Conservation (phyloP, 2,888 invertebrate species). For the Pristionchus exspectatus region DNA sequence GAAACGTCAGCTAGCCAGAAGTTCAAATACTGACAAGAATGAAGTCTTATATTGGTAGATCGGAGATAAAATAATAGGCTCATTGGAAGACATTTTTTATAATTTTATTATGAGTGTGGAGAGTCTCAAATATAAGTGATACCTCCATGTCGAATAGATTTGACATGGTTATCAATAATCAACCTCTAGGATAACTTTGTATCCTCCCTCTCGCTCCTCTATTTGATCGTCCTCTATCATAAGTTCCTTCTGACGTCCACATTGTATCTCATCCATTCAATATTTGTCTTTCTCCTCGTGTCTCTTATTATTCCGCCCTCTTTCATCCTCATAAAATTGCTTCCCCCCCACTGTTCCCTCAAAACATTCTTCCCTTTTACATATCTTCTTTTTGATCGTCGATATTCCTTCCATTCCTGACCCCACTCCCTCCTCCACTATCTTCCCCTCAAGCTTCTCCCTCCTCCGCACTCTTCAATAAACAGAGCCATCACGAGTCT, state of each 20-base stretch:
- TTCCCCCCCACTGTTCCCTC: not conserved
- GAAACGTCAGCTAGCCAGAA: not conserved
- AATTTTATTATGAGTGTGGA: too few species aligned
- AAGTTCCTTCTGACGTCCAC: constrained; percentile 18
- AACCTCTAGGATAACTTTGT: not conserved
- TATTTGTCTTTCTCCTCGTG: constrained; percentile 12
- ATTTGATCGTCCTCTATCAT: constrained; percentile 42
- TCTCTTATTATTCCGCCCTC: not conserved
- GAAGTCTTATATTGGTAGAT: too few species aligned
- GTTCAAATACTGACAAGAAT: not conserved
- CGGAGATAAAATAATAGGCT: too few species aligned
- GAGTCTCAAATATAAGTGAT: too few species aligned
- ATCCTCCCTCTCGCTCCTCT: constrained; percentile 15
- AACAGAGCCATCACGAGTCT: constrained; percentile 37
- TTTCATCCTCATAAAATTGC: not conserved
- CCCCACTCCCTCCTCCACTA: not conserved
- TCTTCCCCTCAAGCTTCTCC: constrained; percentile 9
- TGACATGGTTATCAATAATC: not conserved
- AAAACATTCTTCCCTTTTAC: not conserved
- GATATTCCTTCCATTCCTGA: not conserved
- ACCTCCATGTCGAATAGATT: too few species aligned
- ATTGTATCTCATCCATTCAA: not conserved
- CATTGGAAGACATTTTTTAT: too few species aligned
- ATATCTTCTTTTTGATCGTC: not conserved
- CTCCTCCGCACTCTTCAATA: constrained; percentile 35